These are phyloP conservation scores for Cydia pomonella DNA, from an alignment of 1,140 invertebrate genomes.

Conservation along the genomic window DNA sequence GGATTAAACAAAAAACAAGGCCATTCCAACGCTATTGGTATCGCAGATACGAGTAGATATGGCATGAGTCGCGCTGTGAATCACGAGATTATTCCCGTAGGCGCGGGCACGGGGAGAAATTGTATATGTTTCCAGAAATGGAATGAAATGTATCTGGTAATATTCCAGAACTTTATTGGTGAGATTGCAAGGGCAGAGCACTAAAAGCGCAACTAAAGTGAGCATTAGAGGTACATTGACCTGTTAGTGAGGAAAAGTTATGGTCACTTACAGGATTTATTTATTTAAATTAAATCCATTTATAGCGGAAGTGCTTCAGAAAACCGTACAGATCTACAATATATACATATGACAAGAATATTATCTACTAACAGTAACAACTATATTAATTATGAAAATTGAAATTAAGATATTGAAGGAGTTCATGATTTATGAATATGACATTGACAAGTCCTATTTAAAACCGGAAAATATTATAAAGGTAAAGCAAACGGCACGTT, in stretches of 20 bases:
- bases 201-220: background rate
- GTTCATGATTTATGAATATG: background rate
- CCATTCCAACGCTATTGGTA: constrained; percentile 38
- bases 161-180: constrained; percentile 59
- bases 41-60: constrained; percentile 61
- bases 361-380: too few relatives aligned
- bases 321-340: too few relatives aligned
- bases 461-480: background rate
- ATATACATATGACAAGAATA: too few relatives aligned
- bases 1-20: constrained; percentile 12
- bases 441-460: too few relatives aligned
- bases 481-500: background rate
- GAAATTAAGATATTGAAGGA: background rate
- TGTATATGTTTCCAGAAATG: constrained; percentile 62
- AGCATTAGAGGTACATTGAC: background rate
- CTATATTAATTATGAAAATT: background rate
- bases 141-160: constrained; percentile 45
- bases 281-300: constrained; percentile 15
- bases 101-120: constrained; percentile 48
- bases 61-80: constrained; percentile 64
- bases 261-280: background rate
- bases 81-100: constrained; percentile 65
- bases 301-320: background rate
- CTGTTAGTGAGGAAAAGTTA: background rate
- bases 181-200: constrained; percentile 41